These are phyloP conservation scores for Drosophila cognata DNA, from an alignment of 2,888 invertebrate genomes.

Conservation along the genomic window DNA sequence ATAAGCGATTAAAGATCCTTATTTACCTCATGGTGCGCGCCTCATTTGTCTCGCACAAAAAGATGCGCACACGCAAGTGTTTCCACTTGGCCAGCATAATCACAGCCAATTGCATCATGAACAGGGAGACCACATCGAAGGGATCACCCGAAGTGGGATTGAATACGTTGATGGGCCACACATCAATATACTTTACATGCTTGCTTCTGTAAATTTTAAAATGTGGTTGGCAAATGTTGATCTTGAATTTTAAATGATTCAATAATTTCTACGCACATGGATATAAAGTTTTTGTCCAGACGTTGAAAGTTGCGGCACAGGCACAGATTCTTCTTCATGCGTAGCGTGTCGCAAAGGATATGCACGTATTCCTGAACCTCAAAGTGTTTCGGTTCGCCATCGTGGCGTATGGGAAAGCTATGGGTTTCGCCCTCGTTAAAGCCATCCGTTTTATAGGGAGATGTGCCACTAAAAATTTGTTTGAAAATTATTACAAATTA, in stretches of 20 bases:
- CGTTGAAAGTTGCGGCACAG: conserved; percentile 95
- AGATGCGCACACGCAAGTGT: conserved; percentile 92
- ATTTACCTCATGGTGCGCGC: conserved; percentile 77
- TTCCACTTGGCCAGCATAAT: conserved; percentile 97
- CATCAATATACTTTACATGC: conserved; percentile 93
- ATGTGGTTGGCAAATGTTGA: not conserved
- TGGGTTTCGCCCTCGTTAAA: conserved; percentile 86
- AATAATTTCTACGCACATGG: conserved; percentile 86
- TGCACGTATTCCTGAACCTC: conserved; percentile 90
- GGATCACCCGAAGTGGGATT: conserved; percentile 90
- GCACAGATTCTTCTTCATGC: conserved; percentile 97
- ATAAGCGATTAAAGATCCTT: accelerated
- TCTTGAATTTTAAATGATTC: not conserved
- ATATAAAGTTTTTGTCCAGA: conserved; percentile 91
- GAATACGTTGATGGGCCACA: conserved; percentile 98
- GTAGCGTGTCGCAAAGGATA: conserved; percentile 94
- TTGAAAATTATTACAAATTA: not conserved
- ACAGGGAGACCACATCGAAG: conserved; percentile 96
- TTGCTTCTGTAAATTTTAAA: conserved; percentile 75
- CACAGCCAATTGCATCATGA: conserved; percentile 98
- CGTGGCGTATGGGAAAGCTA: conserved; percentile 86
- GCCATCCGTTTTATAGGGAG: conserved; percentile 87
- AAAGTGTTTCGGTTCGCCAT: conserved; percentile 85
- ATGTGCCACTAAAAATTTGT: conserved; percentile 84
- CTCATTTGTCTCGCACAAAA: conserved; percentile 89